Base-by-base conservation (phyloP, 2,888 invertebrate genomes). In the Eubasilissa splendida region DNA sequence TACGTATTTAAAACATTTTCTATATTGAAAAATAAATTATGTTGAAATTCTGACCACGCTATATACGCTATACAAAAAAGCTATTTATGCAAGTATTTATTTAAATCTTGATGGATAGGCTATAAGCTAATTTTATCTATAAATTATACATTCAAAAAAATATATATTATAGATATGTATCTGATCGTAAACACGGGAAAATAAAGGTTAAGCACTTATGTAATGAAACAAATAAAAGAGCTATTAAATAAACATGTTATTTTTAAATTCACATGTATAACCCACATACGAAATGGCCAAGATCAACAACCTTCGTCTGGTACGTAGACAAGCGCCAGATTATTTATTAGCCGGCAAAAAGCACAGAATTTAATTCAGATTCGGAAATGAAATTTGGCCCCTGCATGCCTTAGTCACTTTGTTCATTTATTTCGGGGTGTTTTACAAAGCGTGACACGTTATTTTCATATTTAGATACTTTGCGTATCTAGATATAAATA, bases 191-290 rank as follows among this genome's bases (percentile, higher is more conserved):
- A 60, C 2, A 60, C 42, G 60, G 5, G 3, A n/a, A n/a, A 60
- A n/a, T 0, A 60, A 60, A 14, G 22, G 22, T 60, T 60, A 4
- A 60, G n/a, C 60, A n/a, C 14, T n/a, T 22, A n/a, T n/a, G 14
- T 22, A 60, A 60, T n/a, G 60, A 14, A 14, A 60, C 14, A 3
- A 60, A 60, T 22, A 14, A 8, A 60, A 60, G n/a, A n/a, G 9
- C 60, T 8, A 60, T n/a, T 58, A 8, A 60, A 60, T 9, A 60
- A 60, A n/a, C 22, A 22, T n/a, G 33, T 3, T 9, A 31, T 12
- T 65, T 65, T 65, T 11, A 31, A 65, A 33, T 65, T 42, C 65
- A 9, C 58, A 33, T 31, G 42, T 65, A 65, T 33, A 31, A 65
- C 65, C 5, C 65, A 33, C 42, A 33, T 42, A 1, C 60, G 3